Evolutionary conservation across 2,113 vertebrate species (phyloP), one percentile per base, ranked within the genome.

Genomic region (Hiodon alosoides): DNA sequence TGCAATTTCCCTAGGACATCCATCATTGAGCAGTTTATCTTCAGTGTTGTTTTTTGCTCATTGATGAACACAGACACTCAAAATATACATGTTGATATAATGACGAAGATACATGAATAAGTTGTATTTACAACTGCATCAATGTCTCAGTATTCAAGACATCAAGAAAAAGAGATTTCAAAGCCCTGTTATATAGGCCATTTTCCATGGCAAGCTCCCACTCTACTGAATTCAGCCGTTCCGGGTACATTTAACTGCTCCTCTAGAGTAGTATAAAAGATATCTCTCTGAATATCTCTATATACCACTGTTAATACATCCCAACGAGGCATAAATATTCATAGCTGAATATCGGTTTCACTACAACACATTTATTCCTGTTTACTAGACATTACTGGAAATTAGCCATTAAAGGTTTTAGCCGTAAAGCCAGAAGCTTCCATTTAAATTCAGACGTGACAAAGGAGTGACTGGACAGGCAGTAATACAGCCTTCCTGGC

Each of bases 321-420:
- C 16, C n/a, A 14, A 64, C 2, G 61, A 64, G 61, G 61, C 9
- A 64, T 2, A n/a, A 64, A 64, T 6, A 31, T n/a, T n/a, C 31
- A 31, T 46, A 31, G 17, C 60, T 66, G 17, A 57, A 10, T 5
- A 66, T 31, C 17, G 46, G 5, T 31, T 31, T 4, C 31, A 31
- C 64, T 31, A 31, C 64, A 66, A 66, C 64, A 66, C 64, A 66
- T 31, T 62, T 66, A 4, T 8, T 46, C 54, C 69, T 71, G 57
- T 71, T 31, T 52, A 71, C 57, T 71, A 57, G 52, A 57, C 57
- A 54, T 57, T 54, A 55, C 31, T 54, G 46, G 9, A 71, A n/a
- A 57, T 71, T 57, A 71, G 54, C 7, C 54, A 46, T 71, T 71
- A 71, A 14, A 71, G 57, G 57, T 71, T 55, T 57, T 46, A 14